Base-by-base conservation (phyloP, 2,888 invertebrate species). In the Campoplex capitator region DNA sequence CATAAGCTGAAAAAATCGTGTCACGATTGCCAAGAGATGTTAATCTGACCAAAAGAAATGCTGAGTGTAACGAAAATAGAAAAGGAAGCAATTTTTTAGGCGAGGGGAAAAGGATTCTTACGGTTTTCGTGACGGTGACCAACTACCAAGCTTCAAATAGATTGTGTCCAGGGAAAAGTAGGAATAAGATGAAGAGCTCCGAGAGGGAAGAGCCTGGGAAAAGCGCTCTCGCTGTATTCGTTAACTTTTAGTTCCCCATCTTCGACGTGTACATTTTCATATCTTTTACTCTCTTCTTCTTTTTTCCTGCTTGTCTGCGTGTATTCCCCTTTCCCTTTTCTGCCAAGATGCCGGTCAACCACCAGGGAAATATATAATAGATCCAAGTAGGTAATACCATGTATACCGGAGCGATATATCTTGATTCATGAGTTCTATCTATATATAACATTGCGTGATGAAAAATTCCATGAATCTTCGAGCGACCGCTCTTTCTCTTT, bases 401-500 rank as follows among this genome's bases (percentile, higher is more conserved):
- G 16, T 35, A 54, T 38, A 74, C 84, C 78, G 35, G 23, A 82
- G 77, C 42, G 35, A 67, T 75, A 71, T 83, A 83, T 83, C 75
- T 83, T 71, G 86, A 84, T 84, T 79, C 78, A 78, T 73, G 65
- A 71, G 84, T 71, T 13, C 73, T 56, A n/a, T 73, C 28, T 71
- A 65, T 70, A 42, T 65, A 70, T 70, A 71, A 81, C 45, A 48
- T 54, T 77, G 48, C 83, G 79, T 88, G 86, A 84, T 83, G 88
- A 83, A 88, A 86, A 85, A 85, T 85, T 85, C 85, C 78, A 85
- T 85, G 85, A 82, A 85, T 85, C 85, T 85, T 85, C 85, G 85
- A 85, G 85, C 82, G 73, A 35, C 74, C 11, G 16, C 62, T 13
- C 18, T 35, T 16, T 13, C 28, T 67, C 23, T 67, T 9, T 8